Evolutionary conservation across 2,113 vertebrate species (phyloP).

Genomic region (Desmodus rotundus): DNA sequence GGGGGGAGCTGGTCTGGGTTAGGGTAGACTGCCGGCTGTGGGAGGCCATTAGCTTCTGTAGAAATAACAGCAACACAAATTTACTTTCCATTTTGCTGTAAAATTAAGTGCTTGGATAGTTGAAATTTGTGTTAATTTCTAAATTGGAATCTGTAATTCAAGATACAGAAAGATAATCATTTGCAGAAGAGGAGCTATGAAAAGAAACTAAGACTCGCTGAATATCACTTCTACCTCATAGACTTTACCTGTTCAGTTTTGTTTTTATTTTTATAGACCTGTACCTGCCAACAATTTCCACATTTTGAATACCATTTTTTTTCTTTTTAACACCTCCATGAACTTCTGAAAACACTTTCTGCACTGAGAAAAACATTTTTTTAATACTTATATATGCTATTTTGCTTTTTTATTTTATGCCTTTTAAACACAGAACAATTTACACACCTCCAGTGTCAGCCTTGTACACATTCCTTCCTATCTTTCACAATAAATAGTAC

Average conservation of each 20-base stretch:
- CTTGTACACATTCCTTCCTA: not conserved
- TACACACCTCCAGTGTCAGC: not conserved
- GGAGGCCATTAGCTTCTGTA: slow-evolving; percentile 78
- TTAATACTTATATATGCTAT: not conserved
- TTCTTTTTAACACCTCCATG: not conserved
- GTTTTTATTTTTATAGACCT: not conserved
- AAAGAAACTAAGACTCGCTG: not conserved
- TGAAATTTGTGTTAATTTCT: not conserved
- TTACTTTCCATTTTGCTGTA: not conserved
- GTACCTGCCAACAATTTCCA: not conserved
- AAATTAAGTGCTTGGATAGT: not conserved
- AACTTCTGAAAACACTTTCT: not conserved
- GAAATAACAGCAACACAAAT: slow-evolving; percentile 52
- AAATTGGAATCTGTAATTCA: not conserved
- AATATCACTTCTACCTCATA: not conserved
- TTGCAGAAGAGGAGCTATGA: not conserved
- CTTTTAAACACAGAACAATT: not conserved
- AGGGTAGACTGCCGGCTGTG: slow-evolving; percentile 81
- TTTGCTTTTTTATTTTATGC: not conserved
- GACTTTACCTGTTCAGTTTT: not conserved
- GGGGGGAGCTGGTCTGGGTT: slow-evolving; percentile 90
- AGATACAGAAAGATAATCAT: not conserved
- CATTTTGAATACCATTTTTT: not conserved
- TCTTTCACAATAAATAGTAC: not conserved
- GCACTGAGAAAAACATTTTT: not conserved